phyloP scores from a whole-genome alignment of 2,888 invertebrate genomes.

The Malthinus seriepunctatus region DNA sequence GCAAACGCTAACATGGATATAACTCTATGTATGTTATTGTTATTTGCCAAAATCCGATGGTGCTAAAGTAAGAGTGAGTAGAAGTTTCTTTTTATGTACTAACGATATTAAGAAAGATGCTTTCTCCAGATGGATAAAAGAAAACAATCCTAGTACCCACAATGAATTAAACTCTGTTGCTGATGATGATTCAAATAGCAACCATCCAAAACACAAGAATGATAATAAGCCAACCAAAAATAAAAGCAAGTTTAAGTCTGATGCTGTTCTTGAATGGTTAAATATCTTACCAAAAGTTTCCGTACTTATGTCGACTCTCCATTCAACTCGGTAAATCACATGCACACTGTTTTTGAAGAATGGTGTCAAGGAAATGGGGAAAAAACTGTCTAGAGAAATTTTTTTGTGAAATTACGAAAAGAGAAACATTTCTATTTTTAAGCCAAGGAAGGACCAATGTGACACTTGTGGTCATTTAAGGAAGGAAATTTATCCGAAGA shows the following conservation, averaged over 20 bases:
- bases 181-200: no score
- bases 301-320: background rate
- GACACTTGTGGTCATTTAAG: conserved; percentile 29
- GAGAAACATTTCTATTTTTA: conserved; percentile 32
- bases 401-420: conserved; percentile 22
- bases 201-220: background rate
- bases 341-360: conserved; percentile 3
- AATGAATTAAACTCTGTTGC: no score
- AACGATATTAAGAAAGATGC: background rate
- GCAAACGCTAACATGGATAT: background rate
- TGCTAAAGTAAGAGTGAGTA: background rate
- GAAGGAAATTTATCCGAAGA: conserved; percentile 15
- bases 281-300: conserved; percentile 1
- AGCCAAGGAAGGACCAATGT: conserved; percentile 32
- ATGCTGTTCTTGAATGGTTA: conserved; percentile 5
- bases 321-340: background rate
- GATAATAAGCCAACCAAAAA: background rate
- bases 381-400: background rate
- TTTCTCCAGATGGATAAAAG: background rate
- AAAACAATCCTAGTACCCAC: no score
- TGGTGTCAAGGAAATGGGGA: background rate
- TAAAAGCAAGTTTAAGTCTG: background rate
- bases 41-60: background rate
- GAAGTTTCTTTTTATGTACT: background rate
- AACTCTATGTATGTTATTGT: background rate